Evolutionary conservation across 30 jellyfish, hydroid and myxozoan genomes (phyloP).

Genomic region (Hydractinia symbiolongicarpus): DNA sequence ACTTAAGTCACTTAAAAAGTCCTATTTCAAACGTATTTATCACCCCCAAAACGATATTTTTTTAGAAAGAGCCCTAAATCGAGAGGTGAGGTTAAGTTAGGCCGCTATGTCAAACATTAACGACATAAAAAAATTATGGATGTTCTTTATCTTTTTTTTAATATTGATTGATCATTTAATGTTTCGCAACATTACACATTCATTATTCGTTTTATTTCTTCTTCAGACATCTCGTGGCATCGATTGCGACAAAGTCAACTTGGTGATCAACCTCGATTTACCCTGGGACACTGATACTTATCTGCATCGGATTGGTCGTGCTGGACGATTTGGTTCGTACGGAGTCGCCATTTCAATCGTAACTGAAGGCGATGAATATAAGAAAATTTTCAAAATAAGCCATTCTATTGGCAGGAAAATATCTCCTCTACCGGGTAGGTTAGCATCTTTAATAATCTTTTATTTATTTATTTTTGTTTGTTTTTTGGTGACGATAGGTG

Average conservation of each 20-base stretch:
- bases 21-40: no score
- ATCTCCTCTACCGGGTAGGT: slow-evolving; percentile 44
- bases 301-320: slow-evolving; percentile 97
- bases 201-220: neutral
- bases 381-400: slow-evolving; percentile 33
- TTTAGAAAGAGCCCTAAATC: no score
- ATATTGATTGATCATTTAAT: no score
- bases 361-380: slow-evolving; percentile 56
- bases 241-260: slow-evolving; percentile 84
- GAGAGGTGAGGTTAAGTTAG: no score
- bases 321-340: slow-evolving; percentile 89
- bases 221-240: slow-evolving; percentile 89
- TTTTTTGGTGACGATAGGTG: no score
- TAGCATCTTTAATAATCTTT: neutral
- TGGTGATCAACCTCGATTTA: slow-evolving; percentile 86
- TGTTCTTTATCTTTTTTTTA: no score
- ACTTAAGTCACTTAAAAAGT: no score
- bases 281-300: slow-evolving; percentile 98
- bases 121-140: no score
- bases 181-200: no score
- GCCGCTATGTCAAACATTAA: no score
- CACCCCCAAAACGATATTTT: no score
- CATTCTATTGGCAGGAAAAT: slow-evolving; percentile 36
- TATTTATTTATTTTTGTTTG: no score
- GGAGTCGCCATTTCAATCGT: slow-evolving; percentile 82